These are phyloP conservation scores for Nasonovia ribisnigri DNA, from an alignment of 2,888 invertebrate genomes.

Conservation along the genomic window DNA sequence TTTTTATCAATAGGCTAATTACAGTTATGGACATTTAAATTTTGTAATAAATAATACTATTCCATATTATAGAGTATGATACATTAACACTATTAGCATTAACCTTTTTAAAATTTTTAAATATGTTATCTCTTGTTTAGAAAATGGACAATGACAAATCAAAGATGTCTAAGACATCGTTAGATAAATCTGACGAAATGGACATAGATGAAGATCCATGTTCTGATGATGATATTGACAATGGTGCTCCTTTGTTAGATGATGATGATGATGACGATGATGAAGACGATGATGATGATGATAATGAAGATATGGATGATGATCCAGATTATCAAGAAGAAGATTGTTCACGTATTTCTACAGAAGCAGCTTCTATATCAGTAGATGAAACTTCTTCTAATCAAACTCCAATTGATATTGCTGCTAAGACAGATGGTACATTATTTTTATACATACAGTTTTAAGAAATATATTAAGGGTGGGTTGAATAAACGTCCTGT, in stretches of 20 bases:
- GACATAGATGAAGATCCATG: slow-evolving; percentile 65
- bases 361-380: slow-evolving; percentile 64
- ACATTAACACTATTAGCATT: not conserved
- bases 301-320: slow-evolving; percentile 66
- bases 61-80: not conserved
- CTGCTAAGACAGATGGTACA: slow-evolving; percentile 67
- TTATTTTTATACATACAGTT: slow-evolving; percentile 61
- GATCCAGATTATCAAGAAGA: slow-evolving; percentile 67
- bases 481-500: too few species aligned
- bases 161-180: slow-evolving; percentile 66
- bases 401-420: slow-evolving; percentile 66
- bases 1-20: slow-evolving; percentile 21
- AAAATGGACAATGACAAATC: slow-evolving; percentile 63
- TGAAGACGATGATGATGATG: slow-evolving; percentile 66
- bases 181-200: slow-evolving; percentile 66
- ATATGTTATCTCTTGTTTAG: slow-evolving; percentile 32
- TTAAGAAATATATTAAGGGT: slow-evolving; percentile 1
- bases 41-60: not conserved
- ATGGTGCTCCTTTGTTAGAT: slow-evolving; percentile 81
- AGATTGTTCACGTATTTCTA: slow-evolving; percentile 66
- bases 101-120: not conserved
- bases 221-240: slow-evolving; percentile 77
- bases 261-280: slow-evolving; percentile 70
- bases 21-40: not conserved
- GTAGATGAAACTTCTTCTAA: slow-evolving; percentile 67